Conservation (phyloP, 1,140 invertebrate species). For the Bombus balteatus region DNA sequence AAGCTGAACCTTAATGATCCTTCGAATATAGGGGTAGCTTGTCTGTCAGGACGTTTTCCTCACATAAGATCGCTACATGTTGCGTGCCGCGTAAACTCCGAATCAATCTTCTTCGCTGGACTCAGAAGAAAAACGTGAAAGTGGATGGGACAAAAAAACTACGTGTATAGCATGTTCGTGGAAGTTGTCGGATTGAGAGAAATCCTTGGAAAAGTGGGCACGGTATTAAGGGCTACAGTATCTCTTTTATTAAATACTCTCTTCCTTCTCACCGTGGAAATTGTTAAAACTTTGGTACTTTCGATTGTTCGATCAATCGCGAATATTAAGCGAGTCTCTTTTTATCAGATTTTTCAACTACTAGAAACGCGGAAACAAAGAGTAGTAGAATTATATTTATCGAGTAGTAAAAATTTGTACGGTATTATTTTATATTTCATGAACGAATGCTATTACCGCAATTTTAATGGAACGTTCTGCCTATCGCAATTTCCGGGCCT, state of each 20-base stretch:
- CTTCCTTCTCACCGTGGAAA: accelerated
- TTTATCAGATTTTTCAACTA: background rate
- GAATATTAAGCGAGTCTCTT: conserved; percentile 28
- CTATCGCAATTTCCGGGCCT: background rate
- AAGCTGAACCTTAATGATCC: conserved; percentile 31
- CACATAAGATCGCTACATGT: conserved; percentile 19
- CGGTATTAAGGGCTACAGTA: background rate
- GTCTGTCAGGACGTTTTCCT: background rate
- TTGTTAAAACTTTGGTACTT: background rate
- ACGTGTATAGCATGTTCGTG: background rate
- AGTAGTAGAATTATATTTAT: background rate
- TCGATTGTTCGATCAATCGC: background rate
- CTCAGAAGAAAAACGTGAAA: background rate
- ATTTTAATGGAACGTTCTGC: background rate
- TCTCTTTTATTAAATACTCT: background rate
- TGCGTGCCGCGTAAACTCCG: background rate
- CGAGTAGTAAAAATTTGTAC: background rate
- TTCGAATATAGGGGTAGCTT: conserved; percentile 13
- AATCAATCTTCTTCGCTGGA: conserved; percentile 29
- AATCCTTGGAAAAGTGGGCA: background rate
- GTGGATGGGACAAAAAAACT: background rate
- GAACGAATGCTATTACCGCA: background rate
- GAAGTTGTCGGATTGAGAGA: background rate
- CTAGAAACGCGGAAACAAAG: background rate
- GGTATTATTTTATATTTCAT: background rate